phyloP scores from a whole-genome alignment of 2,888 invertebrate genomes.

The Melanchra persicariae region DNA sequence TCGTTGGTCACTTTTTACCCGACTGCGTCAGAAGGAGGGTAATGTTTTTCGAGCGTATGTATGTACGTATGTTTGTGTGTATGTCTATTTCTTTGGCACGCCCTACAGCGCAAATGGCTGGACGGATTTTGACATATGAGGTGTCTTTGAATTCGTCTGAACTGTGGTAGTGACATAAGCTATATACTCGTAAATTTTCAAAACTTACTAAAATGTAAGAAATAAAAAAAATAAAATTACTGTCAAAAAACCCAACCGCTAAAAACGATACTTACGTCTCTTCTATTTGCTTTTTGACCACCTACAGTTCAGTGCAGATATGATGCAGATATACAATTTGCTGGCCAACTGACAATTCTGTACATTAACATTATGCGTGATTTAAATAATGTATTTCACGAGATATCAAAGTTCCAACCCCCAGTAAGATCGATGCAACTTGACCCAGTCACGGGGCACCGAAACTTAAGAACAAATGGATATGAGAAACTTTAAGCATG shows the following conservation, averaged over 20 bases:
- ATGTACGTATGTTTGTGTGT: too few species aligned
- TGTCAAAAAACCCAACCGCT: too few species aligned
- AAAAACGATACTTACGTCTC: neutral
- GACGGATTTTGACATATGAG: too few species aligned
- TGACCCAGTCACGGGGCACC: slow-evolving; percentile 40
- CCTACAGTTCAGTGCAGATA: slow-evolving; percentile 11
- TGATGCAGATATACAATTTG: slow-evolving; percentile 4
- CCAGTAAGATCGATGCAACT: slow-evolving; percentile 27
- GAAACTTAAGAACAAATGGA: slow-evolving; percentile 71
- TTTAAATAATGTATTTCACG: neutral
- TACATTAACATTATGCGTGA: neutral
- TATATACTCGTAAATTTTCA: too few species aligned
- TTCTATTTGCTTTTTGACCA: neutral
- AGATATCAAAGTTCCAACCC: neutral
- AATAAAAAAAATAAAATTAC: too few species aligned
- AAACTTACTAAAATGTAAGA: too few species aligned
- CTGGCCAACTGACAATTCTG: neutral
- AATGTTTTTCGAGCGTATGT: too few species aligned
- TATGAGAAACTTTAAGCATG: slow-evolving; percentile 79
- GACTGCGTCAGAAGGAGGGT: too few species aligned
- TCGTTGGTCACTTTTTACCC: neutral
- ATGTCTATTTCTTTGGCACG: too few species aligned
- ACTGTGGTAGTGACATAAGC: too few species aligned
- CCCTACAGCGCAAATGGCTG: too few species aligned
- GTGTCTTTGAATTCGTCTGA: too few species aligned